Evolutionary conservation across 2,113 vertebrate genomes (phyloP).

Genomic region (Trematomus loennbergii): DNA sequence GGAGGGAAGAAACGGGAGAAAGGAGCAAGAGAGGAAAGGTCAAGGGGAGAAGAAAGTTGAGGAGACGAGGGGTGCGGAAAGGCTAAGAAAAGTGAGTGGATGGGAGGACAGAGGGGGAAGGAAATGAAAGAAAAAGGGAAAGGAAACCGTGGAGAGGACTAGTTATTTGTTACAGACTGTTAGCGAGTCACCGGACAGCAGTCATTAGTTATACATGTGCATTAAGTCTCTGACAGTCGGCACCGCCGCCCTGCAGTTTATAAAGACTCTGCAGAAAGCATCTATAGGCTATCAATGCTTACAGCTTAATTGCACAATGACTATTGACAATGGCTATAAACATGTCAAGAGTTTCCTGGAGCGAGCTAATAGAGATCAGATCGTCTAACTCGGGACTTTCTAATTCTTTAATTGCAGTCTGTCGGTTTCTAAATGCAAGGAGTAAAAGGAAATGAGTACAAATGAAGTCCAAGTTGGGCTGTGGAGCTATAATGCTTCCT

Average conservation of each 20-base stretch:
- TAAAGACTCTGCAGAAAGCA: constrained; percentile 85
- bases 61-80: constrained; percentile 24
- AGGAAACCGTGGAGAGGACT: constrained; percentile 25
- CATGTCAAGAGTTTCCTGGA: constrained; percentile 90
- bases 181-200: constrained; percentile 47
- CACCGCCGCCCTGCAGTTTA: constrained; percentile 56
- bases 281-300: constrained; percentile 92
- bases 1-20: not conserved
- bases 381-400: constrained; percentile 86
- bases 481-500: too few species aligned
- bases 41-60: constrained; percentile 50
- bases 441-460: not conserved
- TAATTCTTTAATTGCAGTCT: constrained; percentile 84
- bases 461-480: not conserved
- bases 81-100: constrained; percentile 32
- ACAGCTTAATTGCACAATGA: constrained; percentile 94
- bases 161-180: constrained; percentile 39
- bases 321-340: constrained; percentile 95
- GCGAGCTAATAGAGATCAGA: constrained; percentile 91
- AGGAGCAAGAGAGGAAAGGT: constrained; percentile 48
- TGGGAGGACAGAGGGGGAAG: constrained; percentile 20
- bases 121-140: constrained; percentile 24
- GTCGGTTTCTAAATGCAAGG: constrained; percentile 53
- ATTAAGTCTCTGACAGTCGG: constrained; percentile 44
- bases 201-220: constrained; percentile 32